A percentile compares a stretch with the other conserved stretches of the same genome.
Evolutionary conservation across 2,888 invertebrate species (phyloP).

Genomic region (Sericinus montela): DNA sequence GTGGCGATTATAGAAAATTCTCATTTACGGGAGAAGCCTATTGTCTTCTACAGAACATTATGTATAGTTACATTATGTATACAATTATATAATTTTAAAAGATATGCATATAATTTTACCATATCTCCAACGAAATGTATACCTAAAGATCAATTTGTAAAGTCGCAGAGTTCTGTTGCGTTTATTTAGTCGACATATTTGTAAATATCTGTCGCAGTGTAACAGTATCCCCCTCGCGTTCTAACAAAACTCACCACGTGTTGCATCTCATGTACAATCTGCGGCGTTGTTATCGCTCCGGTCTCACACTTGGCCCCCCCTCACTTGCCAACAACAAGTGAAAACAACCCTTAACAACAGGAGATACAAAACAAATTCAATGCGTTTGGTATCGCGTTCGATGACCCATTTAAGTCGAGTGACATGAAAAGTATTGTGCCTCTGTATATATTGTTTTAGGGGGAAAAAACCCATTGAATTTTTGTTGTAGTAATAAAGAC

Average conservation of each 20-base stretch:
- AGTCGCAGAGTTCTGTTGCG: too few relatives aligned
- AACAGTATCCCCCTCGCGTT: not conserved
- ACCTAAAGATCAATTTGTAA: too few relatives aligned
- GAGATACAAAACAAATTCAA: not conserved
- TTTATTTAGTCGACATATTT: too few relatives aligned
- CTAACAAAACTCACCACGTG: constrained; percentile 7
- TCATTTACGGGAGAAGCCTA: too few relatives aligned
- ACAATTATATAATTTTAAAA: too few relatives aligned
- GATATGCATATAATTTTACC: too few relatives aligned
- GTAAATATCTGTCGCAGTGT: not conserved
- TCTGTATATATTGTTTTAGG: not conserved
- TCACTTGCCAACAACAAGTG: not conserved
- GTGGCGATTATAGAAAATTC: too few relatives aligned
- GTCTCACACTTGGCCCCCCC: constrained; percentile 5
- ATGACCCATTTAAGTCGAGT: constrained; percentile 10
- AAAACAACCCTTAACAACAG: constrained; percentile 1
- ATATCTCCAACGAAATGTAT: too few relatives aligned
- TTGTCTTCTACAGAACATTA: too few relatives aligned
- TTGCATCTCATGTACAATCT: constrained; percentile 12
- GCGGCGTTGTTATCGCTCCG: constrained; percentile 8
- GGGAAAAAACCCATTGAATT: too few relatives aligned
- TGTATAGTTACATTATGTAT: too few relatives aligned
- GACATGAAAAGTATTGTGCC: constrained; percentile 1
- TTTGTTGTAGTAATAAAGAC: too few relatives aligned
- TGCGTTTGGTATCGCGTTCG: not conserved